These are phyloP conservation scores for Muntiacus muntjak DNA, from an alignment of 2,113 vertebrate species.

Conservation along the genomic window DNA sequence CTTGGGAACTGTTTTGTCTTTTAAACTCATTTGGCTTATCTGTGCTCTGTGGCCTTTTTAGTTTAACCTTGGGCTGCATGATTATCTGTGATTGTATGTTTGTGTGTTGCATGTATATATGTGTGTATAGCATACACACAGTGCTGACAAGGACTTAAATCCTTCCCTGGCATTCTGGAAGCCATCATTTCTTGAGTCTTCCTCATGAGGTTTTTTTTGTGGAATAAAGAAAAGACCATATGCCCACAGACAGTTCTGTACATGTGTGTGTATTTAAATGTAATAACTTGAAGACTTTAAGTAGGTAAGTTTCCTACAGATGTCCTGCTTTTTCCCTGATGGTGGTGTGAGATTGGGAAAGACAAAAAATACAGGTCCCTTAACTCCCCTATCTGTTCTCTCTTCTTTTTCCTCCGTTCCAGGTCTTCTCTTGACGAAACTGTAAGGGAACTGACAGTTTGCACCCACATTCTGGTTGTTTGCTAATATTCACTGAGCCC, in stretches of 20 bases:
- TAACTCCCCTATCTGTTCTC: not conserved
- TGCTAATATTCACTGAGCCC: conserved; percentile 9
- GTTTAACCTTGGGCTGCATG: not conserved
- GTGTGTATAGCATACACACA: not conserved
- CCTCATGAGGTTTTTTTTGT: not conserved
- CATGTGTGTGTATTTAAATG: not conserved
- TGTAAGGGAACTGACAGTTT: not conserved
- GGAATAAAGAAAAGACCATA: not conserved
- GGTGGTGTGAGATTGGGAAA: not conserved
- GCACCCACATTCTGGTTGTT: not conserved
- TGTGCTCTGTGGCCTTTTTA: conserved; percentile 15
- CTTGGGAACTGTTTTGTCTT: not conserved
- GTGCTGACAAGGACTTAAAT: not conserved
- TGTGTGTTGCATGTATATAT: not conserved
- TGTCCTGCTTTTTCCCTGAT: conserved; percentile 8
- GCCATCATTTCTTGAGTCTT: not conserved
- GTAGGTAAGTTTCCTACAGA: conserved; percentile 7
- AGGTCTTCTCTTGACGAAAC: not conserved
- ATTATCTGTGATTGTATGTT: not conserved
- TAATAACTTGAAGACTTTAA: not conserved
- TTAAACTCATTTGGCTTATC: conserved; percentile 7
- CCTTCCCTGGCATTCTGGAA: conserved; percentile 1
- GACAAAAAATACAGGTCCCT: not conserved
- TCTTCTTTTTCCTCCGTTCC: not conserved
- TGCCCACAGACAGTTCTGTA: not conserved